These are phyloP conservation scores for Diadegma fenestrale DNA, from an alignment of 2,888 invertebrate genomes.

Conservation along the genomic window DNA sequence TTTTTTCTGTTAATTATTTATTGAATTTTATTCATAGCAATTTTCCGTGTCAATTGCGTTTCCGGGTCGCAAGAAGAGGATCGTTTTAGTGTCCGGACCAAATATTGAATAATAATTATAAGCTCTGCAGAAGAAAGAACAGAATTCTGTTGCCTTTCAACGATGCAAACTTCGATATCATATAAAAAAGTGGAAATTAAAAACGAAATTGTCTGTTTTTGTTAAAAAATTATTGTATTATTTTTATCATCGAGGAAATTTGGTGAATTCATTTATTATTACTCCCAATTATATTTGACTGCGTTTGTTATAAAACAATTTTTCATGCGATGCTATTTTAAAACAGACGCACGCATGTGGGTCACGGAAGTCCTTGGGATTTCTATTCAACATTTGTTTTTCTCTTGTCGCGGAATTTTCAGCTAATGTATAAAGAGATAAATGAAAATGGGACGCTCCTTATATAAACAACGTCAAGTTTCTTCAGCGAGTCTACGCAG, in stretches of 20 bases:
- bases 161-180: background rate
- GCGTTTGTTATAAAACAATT: background rate
- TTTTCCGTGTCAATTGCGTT: background rate
- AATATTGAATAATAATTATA: too few species aligned
- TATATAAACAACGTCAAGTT: background rate
- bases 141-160: too few species aligned
- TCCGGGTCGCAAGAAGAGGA: too few species aligned
- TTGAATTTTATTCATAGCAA: conserved; percentile 52
- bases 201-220: too few species aligned
- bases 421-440: background rate
- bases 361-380: background rate
- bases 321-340: background rate
- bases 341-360: background rate
- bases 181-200: background rate
- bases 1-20: too few species aligned
- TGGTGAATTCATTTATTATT: background rate
- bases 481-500: background rate
- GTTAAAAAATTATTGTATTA: too few species aligned
- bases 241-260: background rate
- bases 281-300: background rate
- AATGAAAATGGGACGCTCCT: background rate
- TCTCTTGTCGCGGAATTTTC: background rate
- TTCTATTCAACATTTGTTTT: background rate
- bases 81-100: too few species aligned
- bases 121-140: too few species aligned